Percentiles rank a stretch among this genome's conserved stretches.
These are phyloP conservation scores for Flexamia atlantica DNA, from an alignment of 2,888 invertebrate species.

Conservation along the genomic window DNA sequence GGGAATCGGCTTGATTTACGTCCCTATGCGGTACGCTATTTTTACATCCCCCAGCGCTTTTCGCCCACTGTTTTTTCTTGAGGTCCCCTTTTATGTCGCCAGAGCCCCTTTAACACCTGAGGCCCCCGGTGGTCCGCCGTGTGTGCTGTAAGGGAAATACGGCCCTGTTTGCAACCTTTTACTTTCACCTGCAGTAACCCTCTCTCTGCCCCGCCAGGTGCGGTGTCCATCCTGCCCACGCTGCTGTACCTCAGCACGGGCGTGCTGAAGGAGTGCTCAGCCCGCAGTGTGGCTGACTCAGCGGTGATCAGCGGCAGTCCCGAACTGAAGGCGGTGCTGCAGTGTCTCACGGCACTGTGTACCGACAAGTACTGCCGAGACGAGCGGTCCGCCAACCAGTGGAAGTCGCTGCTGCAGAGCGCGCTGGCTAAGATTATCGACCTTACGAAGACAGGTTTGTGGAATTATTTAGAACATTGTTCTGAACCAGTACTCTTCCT, in stretches of 20 bases:
- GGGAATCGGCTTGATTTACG: too few species aligned
- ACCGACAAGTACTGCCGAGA: conserved; percentile 82
- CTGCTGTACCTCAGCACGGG: conserved; percentile 94
- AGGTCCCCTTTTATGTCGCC: too few species aligned
- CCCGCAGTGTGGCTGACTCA: conserved; percentile 77
- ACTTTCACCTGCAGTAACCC: too few species aligned
- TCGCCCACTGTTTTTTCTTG: too few species aligned
- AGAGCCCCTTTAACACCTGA: too few species aligned
- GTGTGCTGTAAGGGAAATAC: too few species aligned
- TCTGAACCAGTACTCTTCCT: too few species aligned
- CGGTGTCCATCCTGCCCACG: conserved; percentile 92
- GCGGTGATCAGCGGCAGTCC: conserved; percentile 82
- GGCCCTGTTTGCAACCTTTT: too few species aligned
- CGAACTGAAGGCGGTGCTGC: conserved; percentile 86
- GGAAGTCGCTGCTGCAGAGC: conserved; percentile 91
- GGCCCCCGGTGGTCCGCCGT: too few species aligned
- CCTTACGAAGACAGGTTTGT: conserved; percentile 87
- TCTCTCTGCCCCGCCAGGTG: conserved; percentile 81
- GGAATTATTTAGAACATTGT: too few species aligned
- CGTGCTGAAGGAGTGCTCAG: conserved; percentile 90
- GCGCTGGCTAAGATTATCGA: conserved; percentile 94
- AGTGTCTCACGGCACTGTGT: conserved; percentile 84
- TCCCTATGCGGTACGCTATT: too few species aligned
- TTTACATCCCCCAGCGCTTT: too few species aligned
- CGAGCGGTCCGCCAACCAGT: conserved; percentile 81